A percentile compares a stretch with the other conserved stretches of the same genome.
Evolutionary conservation across 2,113 vertebrate genomes (phyloP).

Genomic region (Misgurnus anguillicaudatus): DNA sequence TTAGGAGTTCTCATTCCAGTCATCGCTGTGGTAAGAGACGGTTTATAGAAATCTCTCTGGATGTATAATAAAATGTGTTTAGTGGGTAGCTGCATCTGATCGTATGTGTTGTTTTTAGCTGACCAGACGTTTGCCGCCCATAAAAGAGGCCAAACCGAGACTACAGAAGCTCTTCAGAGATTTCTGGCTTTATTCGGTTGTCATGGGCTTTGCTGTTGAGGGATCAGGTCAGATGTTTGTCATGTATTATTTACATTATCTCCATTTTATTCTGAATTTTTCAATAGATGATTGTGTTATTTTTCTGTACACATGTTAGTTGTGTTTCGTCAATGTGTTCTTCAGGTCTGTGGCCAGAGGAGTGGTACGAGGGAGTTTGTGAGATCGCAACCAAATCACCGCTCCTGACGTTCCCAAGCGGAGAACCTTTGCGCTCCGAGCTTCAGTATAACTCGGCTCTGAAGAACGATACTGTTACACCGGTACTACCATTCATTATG

Average conservation of each 20-base stretch:
- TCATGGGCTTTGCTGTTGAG: conserved; percentile 98
- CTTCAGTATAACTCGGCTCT: conserved; percentile 98
- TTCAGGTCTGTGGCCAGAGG: conserved; percentile 95
- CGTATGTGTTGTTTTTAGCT: conserved; percentile 71
- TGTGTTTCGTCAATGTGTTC: not conserved
- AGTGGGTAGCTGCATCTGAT: too few relatives aligned
- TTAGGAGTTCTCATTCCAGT: conserved; percentile 96
- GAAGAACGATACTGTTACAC: conserved; percentile 95
- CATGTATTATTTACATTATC: not conserved
- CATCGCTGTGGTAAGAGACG: conserved; percentile 90
- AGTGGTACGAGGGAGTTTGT: conserved; percentile 98
- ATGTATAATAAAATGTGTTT: too few relatives aligned
- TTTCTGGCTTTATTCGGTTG: conserved; percentile 97
- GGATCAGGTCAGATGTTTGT: conserved; percentile 85
- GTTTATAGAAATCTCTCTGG: too few relatives aligned
- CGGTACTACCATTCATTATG: conserved; percentile 67
- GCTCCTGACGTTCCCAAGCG: conserved; percentile 93
- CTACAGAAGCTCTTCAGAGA: conserved; percentile 97
- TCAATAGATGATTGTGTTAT: too few relatives aligned
- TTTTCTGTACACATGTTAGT: too few relatives aligned
- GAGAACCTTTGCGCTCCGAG: conserved; percentile 93
- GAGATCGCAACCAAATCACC: conserved; percentile 98
- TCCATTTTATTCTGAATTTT: too few relatives aligned
- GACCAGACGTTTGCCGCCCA: conserved; percentile 87
- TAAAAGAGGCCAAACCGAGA: conserved; percentile 94